Evolutionary conservation across 2,888 invertebrate species (phyloP), one percentile per base, ranked within the genome.

Genomic region (Tachystola acroxantha): DNA sequence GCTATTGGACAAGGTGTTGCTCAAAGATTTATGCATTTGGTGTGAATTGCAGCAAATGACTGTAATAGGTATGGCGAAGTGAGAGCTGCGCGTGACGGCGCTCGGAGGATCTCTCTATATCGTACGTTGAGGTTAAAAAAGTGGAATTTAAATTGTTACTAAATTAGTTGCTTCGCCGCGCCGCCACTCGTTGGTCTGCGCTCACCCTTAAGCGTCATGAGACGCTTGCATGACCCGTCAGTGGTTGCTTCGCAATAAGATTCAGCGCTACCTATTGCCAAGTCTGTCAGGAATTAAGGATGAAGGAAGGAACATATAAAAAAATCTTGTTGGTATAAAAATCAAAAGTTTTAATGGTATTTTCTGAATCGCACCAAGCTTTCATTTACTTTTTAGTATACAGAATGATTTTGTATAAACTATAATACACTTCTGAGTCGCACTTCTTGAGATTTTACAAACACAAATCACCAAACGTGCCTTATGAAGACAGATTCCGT

Each of bases 291-390:
- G 16, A 16, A 16, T 16, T 25, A 10, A 37, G 45, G 52, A 43
- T 31, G 28, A 30, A 34, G 43, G 50, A 48, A 28, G 48, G 55
- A 56, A 50, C 52, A 77, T 61, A 64, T n/a, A n/a, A n/a, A 76
- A 78, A 79, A 77, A 73, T 64, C 74, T 64, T 66, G 57, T 82
- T 86, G 85, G 85, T 86, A 86, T 86, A 86, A 86, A 86, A 86
- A 86, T 86, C 85, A 86, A 86, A 86, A 86, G 85, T 85, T 86
- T 86, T 86, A 86, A 86, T 86, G 85, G 85, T 85, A 84, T 85
- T 85, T 85, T 84, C 85, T 81, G 84, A 84, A 85, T 86, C 85
- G 85, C 85, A 86, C 85, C 85, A 85, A 86, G 85, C 85, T 82
- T 85, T 79, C 84, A 82, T 82, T 81, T 82, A 85, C 78, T 77